Conservation (phyloP, 2,113 vertebrate species). For the Ranitomeya imitator region DNA sequence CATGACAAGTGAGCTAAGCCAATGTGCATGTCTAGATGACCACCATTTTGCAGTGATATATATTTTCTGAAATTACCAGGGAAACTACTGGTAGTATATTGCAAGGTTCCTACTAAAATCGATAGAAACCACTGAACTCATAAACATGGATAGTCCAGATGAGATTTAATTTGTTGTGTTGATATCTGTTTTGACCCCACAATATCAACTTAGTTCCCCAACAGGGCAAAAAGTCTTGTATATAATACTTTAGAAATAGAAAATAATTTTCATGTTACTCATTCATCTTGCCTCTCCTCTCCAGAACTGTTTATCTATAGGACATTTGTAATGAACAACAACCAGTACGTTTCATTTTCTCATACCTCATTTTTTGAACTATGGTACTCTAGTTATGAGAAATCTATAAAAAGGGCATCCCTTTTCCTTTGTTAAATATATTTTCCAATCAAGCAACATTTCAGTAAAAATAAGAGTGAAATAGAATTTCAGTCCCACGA, state of each 20-base stretch:
- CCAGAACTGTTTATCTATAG: neutral
- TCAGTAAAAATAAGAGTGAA: slow-evolving; percentile 29
- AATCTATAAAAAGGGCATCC: slow-evolving; percentile 22
- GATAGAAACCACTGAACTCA: neutral
- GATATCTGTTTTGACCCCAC: neutral
- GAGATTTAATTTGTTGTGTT: neutral
- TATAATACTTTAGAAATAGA: neutral
- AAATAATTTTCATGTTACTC: neutral
- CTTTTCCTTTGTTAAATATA: slow-evolving; percentile 42
- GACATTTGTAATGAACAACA: neutral
- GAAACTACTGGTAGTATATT: neutral
- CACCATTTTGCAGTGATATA: neutral
- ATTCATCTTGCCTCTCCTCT: neutral
- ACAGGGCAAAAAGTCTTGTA: neutral
- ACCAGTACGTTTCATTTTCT: neutral
- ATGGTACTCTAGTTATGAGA: neutral
- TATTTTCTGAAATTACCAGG: neutral
- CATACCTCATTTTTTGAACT: neutral
- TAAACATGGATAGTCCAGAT: neutral
- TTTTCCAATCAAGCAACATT: slow-evolving; percentile 45
- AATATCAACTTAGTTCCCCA: neutral
- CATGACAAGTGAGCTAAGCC: too few species aligned
- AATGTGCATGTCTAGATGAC: neutral
- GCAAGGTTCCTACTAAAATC: neutral
- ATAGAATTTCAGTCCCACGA: slow-evolving; percentile 42